Evolutionary conservation across 2,888 invertebrate genomes (phyloP), one percentile per base, ranked within the genome.

Genomic region (Aporophyla nigra): DNA sequence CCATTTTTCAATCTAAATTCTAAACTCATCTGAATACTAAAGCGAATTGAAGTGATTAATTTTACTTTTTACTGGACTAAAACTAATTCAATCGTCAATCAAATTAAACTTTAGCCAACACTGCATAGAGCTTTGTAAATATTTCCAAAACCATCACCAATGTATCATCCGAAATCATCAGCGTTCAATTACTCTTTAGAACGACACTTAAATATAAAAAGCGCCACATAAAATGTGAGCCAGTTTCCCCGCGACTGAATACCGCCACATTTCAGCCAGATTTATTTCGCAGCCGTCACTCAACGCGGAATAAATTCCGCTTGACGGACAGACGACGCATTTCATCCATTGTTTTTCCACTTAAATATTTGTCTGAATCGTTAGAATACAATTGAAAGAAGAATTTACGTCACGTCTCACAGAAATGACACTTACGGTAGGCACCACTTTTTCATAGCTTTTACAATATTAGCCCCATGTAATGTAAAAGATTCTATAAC

Each of bases 281-380:
- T 84, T 81, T 87, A 86, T 88, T 88, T 84, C 81, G 74, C 71
- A 63, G 63, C 63, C 74, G 89, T 88, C 89, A 82, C 84, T 87
- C 86, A 82, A 75, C 67, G 54, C 65, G 33, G 73, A 65, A 66
- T 86, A 81, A 84, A 88, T 84, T 81, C 78, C 67, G 10, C 63
- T 82, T 87, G 88, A 87, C 76, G 78, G 88, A 83, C 86, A 82
- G 69, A 78, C 72, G 80, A 73, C 79, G 71, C 58, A 78, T 82
- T 81, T 82, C 74, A 78, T 63, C 75, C 71, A 82, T 88, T 84
- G 86, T 88, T 85, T 85, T 81, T 65, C 58, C 76, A 74, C 59
- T 68, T 77, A 79, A 72, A 80, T 74, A 74, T 79, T 72, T 53
- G 43, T 59, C 54, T 70, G 65, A 58, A 76, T 75, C 54, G 59